phyloP scores from a whole-genome alignment of 1,140 invertebrate species.

The Heliconius melpomene region DNA sequence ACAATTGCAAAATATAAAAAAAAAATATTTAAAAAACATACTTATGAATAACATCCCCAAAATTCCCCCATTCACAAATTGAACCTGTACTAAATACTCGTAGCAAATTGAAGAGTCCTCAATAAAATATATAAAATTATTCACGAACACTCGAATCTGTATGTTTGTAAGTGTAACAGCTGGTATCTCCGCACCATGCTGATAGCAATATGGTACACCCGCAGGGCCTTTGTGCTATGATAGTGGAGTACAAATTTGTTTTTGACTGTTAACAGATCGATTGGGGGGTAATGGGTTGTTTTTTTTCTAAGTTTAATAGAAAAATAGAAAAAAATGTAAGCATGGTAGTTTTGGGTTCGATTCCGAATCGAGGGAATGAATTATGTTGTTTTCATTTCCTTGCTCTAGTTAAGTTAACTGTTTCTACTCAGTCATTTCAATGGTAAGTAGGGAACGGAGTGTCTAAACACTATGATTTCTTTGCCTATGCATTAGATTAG shows the following conservation, averaged over 20 bases:
- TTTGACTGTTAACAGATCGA: neutral
- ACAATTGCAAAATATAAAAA: neutral
- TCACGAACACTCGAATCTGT: constrained; percentile 33
- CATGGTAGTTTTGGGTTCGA: too few relatives aligned
- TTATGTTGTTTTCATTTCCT: too few relatives aligned
- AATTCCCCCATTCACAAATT: neutral
- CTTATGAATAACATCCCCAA: neutral
- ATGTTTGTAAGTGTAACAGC: constrained; percentile 45
- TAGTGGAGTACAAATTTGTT: constrained; percentile 4
- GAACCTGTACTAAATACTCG: constrained; percentile 16
- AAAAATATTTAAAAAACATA: neutral
- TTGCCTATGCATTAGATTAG: too few relatives aligned
- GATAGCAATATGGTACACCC: constrained; percentile 49
- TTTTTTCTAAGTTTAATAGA: neutral
- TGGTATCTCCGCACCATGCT: constrained; percentile 43
- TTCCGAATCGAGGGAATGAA: too few relatives aligned
- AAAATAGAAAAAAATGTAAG: too few relatives aligned
- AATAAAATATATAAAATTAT: constrained; percentile 35
- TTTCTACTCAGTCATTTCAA: too few relatives aligned
- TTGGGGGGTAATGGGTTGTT: neutral
- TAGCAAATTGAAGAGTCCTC: constrained; percentile 40
- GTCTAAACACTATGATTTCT: too few relatives aligned
- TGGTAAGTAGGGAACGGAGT: too few relatives aligned
- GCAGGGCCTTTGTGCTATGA: constrained; percentile 27
- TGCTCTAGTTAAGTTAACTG: too few relatives aligned